Evolutionary conservation across 2,113 vertebrate species (phyloP), one percentile per base, ranked within the genome.

Genomic region (Lycaon pictus): DNA sequence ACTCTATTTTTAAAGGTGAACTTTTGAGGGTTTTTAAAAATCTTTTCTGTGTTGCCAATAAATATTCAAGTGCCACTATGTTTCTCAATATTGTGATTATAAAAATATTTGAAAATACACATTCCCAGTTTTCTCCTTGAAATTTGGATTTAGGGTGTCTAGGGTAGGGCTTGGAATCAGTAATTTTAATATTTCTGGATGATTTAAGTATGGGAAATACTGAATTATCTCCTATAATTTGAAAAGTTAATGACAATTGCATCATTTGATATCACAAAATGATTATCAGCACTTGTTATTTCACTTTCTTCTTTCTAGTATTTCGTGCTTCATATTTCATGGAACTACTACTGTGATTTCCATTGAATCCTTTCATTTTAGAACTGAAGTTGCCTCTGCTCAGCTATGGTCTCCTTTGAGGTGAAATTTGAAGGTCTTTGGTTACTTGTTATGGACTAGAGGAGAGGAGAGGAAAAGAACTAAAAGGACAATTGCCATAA

Each of bases 51-150:
- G 2, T 11, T 95, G 13, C 32, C 20, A 90, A 11, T 13, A 55
- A 90, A 11, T 13, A 55, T 60, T 94, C 48, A 85, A 93, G 72
- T 77, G 35, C 19, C 48, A 76, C 11, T 27, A 23, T 5, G 25
- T 62, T 96, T 81, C n/a, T 95, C 48, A 79, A 96, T 93, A 85
- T 92, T 87, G n/a, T 77, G 35, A 56, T 53, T 25, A 94, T 29
- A 82, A 92, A 91, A 51, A 11, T 80, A 74, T 25, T 53, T 93
- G 17, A 97, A 87, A 74, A 22, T 56, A 63, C 1, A 80, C 1
- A 84, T 89, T 93, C 89, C 17, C 19, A 74, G 10, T 19, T 90
- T 88, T 19, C 1, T 88, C 11, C 29, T 77, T 86, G 58, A 86
- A 72, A 93, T 76, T 76, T 86, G 67, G 23, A 29, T 48, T 86